phyloP scores from a whole-genome alignment of 92 coral and sea anemone genomes.

The Actinernus sp. region DNA sequence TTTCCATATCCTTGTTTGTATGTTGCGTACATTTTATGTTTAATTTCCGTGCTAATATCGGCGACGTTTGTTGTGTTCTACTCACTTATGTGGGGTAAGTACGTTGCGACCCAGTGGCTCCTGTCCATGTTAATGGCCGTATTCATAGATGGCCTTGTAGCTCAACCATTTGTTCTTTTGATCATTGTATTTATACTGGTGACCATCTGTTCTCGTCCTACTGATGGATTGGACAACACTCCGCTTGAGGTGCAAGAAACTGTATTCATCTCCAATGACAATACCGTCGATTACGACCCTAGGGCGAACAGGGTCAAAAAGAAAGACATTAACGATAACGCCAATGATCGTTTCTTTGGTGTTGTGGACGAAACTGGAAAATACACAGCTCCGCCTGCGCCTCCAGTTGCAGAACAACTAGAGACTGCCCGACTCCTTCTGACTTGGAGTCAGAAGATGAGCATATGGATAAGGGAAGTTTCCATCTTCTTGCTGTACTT shows the following conservation, averaged over 20 bases:
- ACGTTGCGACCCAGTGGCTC: slow-evolving; percentile 49
- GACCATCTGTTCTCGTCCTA: background rate
- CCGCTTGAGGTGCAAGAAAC: background rate
- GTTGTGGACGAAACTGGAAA: background rate
- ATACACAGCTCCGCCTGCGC: slow-evolving; percentile 20
- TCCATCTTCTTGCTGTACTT: slow-evolving; percentile 37
- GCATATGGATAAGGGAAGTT: slow-evolving; percentile 24
- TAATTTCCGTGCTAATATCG: slow-evolving; percentile 16
- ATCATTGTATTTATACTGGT: slow-evolving; percentile 12
- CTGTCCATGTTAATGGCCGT: slow-evolving; percentile 40
- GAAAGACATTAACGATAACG: too few relatives aligned
- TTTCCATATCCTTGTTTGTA: slow-evolving; percentile 37
- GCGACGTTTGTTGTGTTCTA: slow-evolving; percentile 54
- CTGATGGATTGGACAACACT: background rate
- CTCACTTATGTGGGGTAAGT: slow-evolving; percentile 59
- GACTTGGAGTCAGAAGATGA: slow-evolving; percentile 21
- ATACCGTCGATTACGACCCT: background rate
- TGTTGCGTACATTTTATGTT: slow-evolving; percentile 49
- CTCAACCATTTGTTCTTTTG: slow-evolving; percentile 31
- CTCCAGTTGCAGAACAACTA: slow-evolving; percentile 41
- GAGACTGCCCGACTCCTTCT: slow-evolving; percentile 27
- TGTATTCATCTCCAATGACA: background rate
- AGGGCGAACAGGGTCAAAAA: background rate
- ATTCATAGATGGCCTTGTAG: slow-evolving; percentile 40
- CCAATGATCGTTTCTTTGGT: background rate